Base-by-base conservation (phyloP, 2,888 invertebrate species). In the Automeris io region DNA sequence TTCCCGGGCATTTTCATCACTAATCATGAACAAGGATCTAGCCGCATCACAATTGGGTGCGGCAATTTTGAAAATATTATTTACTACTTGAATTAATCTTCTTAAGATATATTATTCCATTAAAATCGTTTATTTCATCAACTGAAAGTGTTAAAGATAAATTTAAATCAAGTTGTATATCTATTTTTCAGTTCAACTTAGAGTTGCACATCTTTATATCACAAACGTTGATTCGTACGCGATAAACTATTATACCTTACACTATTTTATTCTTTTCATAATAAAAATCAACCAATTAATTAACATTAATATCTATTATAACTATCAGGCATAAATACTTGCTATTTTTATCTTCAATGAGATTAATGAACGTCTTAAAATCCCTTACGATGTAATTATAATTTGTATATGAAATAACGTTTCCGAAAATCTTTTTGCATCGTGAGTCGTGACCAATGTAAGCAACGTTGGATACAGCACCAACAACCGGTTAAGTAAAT, bases 401-500 rank as follows among this genome's bases (percentile, higher is more conserved):
- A 35, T 36, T 41, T 37, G 18, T 16, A 46, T 54, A 24, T 43
- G 38, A 51, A 43, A 45, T 31, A 47, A 50, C 40, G 48, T 50
- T 52, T 51, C 47, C 50, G n/a, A n/a, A n/a, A n/a, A n/a, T n/a
- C n/a, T n/a, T n/a, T 49, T 54, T 57, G 47, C 53, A 47, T 46
- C 45, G 11, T 12, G 9, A 47, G 46, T 42, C 42, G 48, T 43
- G 37, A 40, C 46, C 51, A 51, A 54, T 51, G 51, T 54, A 55
- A 56, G 53, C 46, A 53, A 58, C 51, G 51, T 56, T 63, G 48
- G 56, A 53, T 61, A 61, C 58, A 60, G 60, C 60, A 58, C 53
- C 53, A 59, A 61, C 54, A 68, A 70, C 71, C 70, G 67, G 74
- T 75, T 62, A 57, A 66, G 71, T 68, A 55, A 69, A 70, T 63